Evolutionary conservation across 2,888 invertebrate species (phyloP).

Genomic region (Ptilodon capucinus): DNA sequence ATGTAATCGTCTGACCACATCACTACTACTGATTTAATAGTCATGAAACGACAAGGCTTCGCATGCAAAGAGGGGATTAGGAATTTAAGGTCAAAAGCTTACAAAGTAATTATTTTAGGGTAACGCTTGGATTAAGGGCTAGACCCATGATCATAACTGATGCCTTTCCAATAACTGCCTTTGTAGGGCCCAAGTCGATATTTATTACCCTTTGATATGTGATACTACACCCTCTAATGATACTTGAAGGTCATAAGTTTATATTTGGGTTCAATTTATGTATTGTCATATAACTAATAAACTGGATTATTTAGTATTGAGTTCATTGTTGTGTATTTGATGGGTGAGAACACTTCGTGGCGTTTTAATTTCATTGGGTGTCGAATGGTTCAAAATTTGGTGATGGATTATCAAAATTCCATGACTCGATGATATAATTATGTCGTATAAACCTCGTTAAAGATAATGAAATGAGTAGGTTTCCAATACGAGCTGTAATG

Average conservation of each 20-base stretch:
- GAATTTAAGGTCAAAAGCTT: conserved; percentile 20
- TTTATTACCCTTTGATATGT: conserved; percentile 20
- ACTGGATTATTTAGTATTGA: neutral
- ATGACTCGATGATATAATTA: no score
- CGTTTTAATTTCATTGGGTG: no score
- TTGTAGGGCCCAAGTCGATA: conserved; percentile 7
- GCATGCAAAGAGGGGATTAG: conserved; percentile 30
- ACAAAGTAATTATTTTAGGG: conserved; percentile 27
- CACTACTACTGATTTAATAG: conserved; percentile 25
- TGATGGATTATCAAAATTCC: no score
- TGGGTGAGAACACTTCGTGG: no score
- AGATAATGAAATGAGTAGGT: no score
- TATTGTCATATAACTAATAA: neutral
- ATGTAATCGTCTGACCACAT: neutral
- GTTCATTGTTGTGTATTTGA: neutral
- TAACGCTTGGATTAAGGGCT: conserved; percentile 16
- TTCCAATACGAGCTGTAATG: no score
- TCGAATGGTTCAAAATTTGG: no score
- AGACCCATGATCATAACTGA: conserved; percentile 10
- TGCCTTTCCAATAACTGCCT: conserved; percentile 21
- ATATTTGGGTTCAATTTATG: neutral
- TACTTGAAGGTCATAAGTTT: conserved; percentile 10
- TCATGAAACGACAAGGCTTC: conserved; percentile 26
- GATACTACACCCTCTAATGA: conserved; percentile 6
- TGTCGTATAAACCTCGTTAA: no score